Percentiles rank a stretch among this genome's conserved stretches.
These are phyloP conservation scores for Caenorhabditis briggsae DNA, from an alignment of 1,140 invertebrate species.

Conservation along the genomic window DNA sequence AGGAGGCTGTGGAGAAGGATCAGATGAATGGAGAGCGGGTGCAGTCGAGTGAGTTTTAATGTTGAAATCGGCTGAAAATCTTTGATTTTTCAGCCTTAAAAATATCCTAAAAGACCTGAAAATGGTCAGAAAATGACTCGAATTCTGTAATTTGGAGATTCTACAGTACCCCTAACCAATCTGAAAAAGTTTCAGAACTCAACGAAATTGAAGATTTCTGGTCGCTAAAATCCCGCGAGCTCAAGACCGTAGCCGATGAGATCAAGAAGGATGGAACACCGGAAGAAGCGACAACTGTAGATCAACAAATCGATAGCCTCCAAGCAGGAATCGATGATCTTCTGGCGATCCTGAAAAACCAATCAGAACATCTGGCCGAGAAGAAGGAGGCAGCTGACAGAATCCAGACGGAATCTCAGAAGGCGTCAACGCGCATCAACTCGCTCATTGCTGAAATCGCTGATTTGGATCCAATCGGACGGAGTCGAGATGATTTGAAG, in stretches of 20 bases:
- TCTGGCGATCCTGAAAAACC: background rate
- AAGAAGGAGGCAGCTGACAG: slow-evolving; percentile 1
- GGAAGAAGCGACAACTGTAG: background rate
- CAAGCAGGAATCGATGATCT: slow-evolving; percentile 6
- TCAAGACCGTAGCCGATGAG: slow-evolving; percentile 80
- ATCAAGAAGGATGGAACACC: slow-evolving; percentile 84
- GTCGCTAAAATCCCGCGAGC: slow-evolving; percentile 13
- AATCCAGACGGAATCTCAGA: background rate
- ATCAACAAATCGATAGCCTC: background rate
- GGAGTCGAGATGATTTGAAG: slow-evolving; percentile 28
- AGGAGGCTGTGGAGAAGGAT: slow-evolving; percentile 29
- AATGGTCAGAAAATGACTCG: too few species aligned
- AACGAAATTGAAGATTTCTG: slow-evolving; percentile 43
- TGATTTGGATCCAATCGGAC: slow-evolving; percentile 50
- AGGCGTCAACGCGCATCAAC: background rate
- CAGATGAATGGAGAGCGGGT: slow-evolving; percentile 43
- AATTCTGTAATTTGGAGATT: background rate
- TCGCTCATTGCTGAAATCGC: slow-evolving; percentile 39
- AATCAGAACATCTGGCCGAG: slow-evolving; percentile 5
- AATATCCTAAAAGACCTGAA: too few species aligned
- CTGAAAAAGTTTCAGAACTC: slow-evolving; percentile 36
- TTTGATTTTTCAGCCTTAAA: too few species aligned
- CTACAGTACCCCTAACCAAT: background rate
- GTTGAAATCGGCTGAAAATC: too few species aligned
- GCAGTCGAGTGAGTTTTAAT: background rate